A percentile compares a stretch with the other conserved stretches of the same genome.
phyloP scores from a whole-genome alignment of 2,797 vertebrate species.

The Clarias fuscus region DNA sequence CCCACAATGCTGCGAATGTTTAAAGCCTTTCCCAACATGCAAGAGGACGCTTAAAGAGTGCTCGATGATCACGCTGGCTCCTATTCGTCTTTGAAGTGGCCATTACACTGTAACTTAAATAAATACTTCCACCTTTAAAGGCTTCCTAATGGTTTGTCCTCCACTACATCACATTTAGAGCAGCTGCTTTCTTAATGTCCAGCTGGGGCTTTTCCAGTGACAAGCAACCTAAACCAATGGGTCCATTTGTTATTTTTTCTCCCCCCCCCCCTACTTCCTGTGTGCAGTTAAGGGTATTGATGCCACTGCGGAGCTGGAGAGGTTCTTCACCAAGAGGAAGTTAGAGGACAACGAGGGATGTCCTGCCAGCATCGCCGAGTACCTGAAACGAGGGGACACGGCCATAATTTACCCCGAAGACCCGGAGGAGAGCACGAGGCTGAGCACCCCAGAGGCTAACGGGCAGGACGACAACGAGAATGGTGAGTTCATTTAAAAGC shows the following conservation, averaged over 20 bases:
- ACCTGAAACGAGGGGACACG: conserved; percentile 92
- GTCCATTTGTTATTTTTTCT: conserved; percentile 33
- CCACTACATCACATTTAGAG: conserved; percentile 60
- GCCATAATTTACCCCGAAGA: conserved; percentile 98
- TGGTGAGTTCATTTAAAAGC: conserved; percentile 68
- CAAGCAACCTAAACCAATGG: conserved; percentile 40
- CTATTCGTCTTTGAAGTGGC: conserved; percentile 65
- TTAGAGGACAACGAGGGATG: conserved; percentile 84
- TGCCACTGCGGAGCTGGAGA: conserved; percentile 84
- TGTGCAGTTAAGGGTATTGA: conserved; percentile 82
- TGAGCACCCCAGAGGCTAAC: conserved; percentile 87
- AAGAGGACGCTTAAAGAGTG: conserved; percentile 60
- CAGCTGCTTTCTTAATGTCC: conserved; percentile 49
- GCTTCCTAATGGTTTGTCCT: conserved; percentile 61
- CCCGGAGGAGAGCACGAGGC: conserved; percentile 88
- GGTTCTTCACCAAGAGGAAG: conserved; percentile 89
- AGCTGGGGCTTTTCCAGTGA: conserved; percentile 48
- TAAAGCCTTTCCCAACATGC: conserved; percentile 64
- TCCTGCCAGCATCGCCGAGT: conserved; percentile 87
- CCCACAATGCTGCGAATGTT: conserved; percentile 63
- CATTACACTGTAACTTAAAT: conserved; percentile 69
- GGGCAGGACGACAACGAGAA: conserved; percentile 85
- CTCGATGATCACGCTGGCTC: conserved; percentile 61
- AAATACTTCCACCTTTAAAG: conserved; percentile 67
- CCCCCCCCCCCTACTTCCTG: conserved; percentile 26